phyloP scores from a whole-genome alignment of 2,888 invertebrate genomes.

The Pristionchus entomophagus region DNA sequence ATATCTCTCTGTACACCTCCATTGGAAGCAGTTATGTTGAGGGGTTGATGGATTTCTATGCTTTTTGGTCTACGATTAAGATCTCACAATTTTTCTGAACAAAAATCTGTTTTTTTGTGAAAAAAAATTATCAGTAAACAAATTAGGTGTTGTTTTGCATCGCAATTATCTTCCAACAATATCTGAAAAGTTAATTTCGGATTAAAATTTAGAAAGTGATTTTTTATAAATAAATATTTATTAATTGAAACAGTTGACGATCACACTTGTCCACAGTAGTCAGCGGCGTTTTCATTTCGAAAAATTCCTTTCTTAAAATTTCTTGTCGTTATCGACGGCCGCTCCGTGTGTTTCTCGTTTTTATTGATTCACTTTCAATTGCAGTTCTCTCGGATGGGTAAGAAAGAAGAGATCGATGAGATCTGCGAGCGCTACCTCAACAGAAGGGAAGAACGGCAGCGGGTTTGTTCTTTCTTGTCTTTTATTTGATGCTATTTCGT shows the following conservation, averaged over 20 bases:
- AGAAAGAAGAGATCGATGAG: constrained; percentile 52
- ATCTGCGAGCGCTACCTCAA: constrained; percentile 60
- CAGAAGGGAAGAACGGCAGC: constrained; percentile 56
- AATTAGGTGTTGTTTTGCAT: too few relatives aligned
- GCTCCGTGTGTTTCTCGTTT: constrained; percentile 34
- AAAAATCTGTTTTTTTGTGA: background rate
- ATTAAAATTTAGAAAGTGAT: too few relatives aligned
- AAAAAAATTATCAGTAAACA: background rate
- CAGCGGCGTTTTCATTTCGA: background rate
- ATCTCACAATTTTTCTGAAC: too few relatives aligned
- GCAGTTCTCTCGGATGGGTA: constrained; percentile 47
- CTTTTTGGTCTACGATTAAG: too few relatives aligned
- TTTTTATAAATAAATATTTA: too few relatives aligned
- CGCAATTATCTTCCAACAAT: too few relatives aligned
- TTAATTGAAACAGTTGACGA: background rate
- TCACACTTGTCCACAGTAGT: background rate
- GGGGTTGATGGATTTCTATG: background rate
- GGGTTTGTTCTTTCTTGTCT: constrained; percentile 46
- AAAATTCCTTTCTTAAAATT: background rate
- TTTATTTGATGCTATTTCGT: background rate
- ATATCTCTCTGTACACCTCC: too few relatives aligned
- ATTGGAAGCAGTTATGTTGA: background rate
- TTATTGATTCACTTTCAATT: background rate
- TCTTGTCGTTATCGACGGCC: constrained; percentile 8
- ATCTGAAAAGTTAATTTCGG: too few relatives aligned